Base-by-base conservation (phyloP, 2,888 invertebrate species). In the Trichacis sp. region DNA sequence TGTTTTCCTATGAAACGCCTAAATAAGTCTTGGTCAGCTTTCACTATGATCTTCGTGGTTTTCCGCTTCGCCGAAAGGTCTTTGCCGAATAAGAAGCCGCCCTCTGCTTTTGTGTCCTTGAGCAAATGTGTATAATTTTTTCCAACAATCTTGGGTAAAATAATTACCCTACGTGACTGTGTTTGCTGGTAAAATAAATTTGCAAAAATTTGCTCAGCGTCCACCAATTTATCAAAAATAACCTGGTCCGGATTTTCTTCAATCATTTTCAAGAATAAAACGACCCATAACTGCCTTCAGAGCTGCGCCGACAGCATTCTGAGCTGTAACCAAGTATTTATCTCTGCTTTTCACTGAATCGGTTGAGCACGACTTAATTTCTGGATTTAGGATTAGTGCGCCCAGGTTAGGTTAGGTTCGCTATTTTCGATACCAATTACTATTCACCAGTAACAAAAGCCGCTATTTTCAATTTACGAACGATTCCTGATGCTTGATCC, bases 401-500 rank as follows among this genome's bases (percentile, higher is more conserved):
- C 9, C 29, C 9, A 29, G 9, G 9, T 9, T n/a, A n/a, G n/a
- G n/a, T n/a, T n/a, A n/a, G n/a, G n/a, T n/a, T n/a, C n/a, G n/a
- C n/a, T n/a, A n/a, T n/a, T n/a, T n/a, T n/a, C n/a, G n/a, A n/a
- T n/a, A n/a, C n/a, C n/a, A n/a, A n/a, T n/a, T n/a, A n/a, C n/a
- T n/a, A n/a, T n/a, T n/a, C n/a, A n/a, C n/a, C n/a, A n/a, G n/a
- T n/a, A n/a, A n/a, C n/a, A n/a, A 40, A 56, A 6, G 56, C n/a
- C 18, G 40, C 15, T 15, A 55, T 56, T 14, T 30, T 43, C 17
- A n/a, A 24, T 8, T 53, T 53, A 15, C 45, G 42, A 0, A 56
- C 11, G 4, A 15, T 2, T 2, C 50, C 33, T n/a, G 46, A 30
- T 5, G 36, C 62, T 12, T 48, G 15, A 4, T 68, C 43, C 64